Evolutionary conservation across 2,797 vertebrate genomes (phyloP), one percentile per base, ranked within the genome.

Genomic region (Tenualosa ilisha): DNA sequence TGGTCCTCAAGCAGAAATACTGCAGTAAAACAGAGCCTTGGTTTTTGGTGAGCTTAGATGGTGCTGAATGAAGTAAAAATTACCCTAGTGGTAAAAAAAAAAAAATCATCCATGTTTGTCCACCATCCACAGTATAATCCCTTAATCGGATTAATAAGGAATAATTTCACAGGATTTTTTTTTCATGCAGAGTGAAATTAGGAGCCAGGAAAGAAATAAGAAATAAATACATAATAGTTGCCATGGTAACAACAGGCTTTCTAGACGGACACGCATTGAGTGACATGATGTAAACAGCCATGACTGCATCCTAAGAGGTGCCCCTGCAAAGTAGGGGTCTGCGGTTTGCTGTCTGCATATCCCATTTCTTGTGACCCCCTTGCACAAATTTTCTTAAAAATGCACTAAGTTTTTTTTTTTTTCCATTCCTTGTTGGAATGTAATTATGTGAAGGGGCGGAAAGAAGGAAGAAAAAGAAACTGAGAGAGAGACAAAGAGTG

Each of bases 101-200:
- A 20, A 6, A 75, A 40, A 75, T 75, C 37, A 43, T 17, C 37
- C 24, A 31, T 37, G 12, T 37, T 72, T 40, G 31, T 43, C 37
- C 37, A 20, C 15, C 68, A 75, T 43, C 68, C 6, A 15, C 50
- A 51, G 0, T 63, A 63, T 63, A 63, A 63, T 63, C 22, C 59
- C n/a, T 63, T 63, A 63, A 63, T 63, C 22, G 59, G 59, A 63
- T 75, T 43, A 75, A 37, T 20, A 75, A 75, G 68, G 68, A 17
- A 43, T 72, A 72, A 72, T 72, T 72, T 72, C 65, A 72, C 22
- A 31, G 31, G 31, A 49, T 49, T 49, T 49, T 49, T 49, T 49
- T 49, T 49, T 49, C 46, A 49, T 49, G 1, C 0, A 8, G 46
- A 49, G 7, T 49, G 8, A 51, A 51, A 51, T 51, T 51, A 51